Evolutionary conservation across 2,888 invertebrate genomes (phyloP).

Genomic region (Drosophila meridionalis): DNA sequence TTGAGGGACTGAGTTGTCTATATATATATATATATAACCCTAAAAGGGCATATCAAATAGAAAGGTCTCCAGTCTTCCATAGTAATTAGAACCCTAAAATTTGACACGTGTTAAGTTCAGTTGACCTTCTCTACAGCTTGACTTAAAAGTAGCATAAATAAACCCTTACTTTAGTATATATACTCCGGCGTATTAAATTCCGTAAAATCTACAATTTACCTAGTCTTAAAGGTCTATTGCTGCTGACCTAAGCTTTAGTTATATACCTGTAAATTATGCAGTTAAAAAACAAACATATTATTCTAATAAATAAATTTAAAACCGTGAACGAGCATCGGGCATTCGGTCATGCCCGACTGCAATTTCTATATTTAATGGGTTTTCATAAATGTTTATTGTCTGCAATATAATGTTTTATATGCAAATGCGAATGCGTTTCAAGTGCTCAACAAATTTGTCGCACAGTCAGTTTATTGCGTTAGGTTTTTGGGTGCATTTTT

Average conservation of each 20-base stretch:
- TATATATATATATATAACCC: not conserved
- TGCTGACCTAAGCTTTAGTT: no score
- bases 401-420: constrained; percentile 66
- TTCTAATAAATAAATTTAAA: not conserved
- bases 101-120: not conserved
- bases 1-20: not conserved
- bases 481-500: not conserved
- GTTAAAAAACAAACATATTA: not conserved
- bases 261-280: no score
- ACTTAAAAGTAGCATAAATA: not conserved
- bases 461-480: constrained; percentile 40
- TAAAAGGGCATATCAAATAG: not conserved
- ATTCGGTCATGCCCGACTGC: not conserved
- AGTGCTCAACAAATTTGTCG: constrained; percentile 59
- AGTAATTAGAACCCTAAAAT: not conserved
- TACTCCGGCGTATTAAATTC: not conserved
- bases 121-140: not conserved
- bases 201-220: not conserved
- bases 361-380: constrained; percentile 69
- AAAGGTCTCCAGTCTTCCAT: not conserved
- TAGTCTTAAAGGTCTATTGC: not conserved
- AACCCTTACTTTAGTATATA: not conserved
- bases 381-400: constrained; percentile 80
- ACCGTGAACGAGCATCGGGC: not conserved
- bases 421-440: constrained; percentile 60